Percentiles rank a stretch among this genome's conserved stretches.
Conservation (phyloP, 2,888 invertebrate genomes). For the Camptogramma bilineatum region DNA sequence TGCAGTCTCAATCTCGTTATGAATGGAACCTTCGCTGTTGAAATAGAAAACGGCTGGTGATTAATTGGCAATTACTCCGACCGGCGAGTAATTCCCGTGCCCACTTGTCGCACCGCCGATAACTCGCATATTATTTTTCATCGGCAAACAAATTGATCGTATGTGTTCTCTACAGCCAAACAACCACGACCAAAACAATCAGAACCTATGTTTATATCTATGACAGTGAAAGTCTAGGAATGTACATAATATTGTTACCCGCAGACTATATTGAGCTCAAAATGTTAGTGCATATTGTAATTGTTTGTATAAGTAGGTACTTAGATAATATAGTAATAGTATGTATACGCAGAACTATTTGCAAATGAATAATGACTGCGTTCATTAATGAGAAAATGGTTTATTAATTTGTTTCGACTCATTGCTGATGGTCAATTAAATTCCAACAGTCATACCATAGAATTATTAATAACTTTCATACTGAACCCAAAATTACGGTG, state of each 20-base stretch:
- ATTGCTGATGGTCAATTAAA: neutral
- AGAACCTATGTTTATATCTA: neutral
- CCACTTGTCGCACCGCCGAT: constrained; percentile 73
- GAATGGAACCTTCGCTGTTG: constrained; percentile 60
- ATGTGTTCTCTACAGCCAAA: constrained; percentile 19
- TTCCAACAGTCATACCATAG: neutral
- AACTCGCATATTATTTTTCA: constrained; percentile 67
- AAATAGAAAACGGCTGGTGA: constrained; percentile 84
- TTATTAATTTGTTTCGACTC: constrained; percentile 10
- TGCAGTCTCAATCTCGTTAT: constrained; percentile 73
- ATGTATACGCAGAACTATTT: neutral
- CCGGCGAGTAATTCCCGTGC: constrained; percentile 75
- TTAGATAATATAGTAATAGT: neutral
- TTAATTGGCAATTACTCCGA: constrained; percentile 83
- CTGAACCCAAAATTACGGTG: neutral
- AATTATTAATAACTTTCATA: neutral
- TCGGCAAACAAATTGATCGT: constrained; percentile 61
- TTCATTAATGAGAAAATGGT: constrained; percentile 5
- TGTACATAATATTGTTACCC: neutral
- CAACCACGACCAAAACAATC: neutral
- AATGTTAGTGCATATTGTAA: too few relatives aligned
- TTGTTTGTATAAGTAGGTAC: neutral
- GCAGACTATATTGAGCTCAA: too few relatives aligned
- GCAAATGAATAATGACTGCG: neutral
- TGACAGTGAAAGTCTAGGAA: neutral